phyloP scores from a whole-genome alignment of 2,888 invertebrate genomes.

The Drosophila melanosoma region DNA sequence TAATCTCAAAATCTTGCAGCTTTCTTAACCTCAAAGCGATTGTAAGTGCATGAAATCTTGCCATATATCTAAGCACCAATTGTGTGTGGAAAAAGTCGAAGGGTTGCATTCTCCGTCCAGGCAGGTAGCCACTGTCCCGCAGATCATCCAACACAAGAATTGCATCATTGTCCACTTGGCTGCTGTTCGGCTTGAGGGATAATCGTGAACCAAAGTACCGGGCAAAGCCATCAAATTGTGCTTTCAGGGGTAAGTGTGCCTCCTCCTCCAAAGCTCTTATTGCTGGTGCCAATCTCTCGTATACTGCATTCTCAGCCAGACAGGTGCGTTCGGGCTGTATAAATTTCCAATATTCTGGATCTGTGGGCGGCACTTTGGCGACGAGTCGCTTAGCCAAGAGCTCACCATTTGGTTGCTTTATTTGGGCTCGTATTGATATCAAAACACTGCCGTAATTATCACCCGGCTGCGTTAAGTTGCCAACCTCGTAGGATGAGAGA shows the following conservation, averaged over 20 bases:
- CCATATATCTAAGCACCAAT: slow-evolving; percentile 50
- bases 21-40: slow-evolving; percentile 49
- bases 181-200: slow-evolving; percentile 24
- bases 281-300: slow-evolving; percentile 54
- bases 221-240: slow-evolving; percentile 59
- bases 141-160: slow-evolving; percentile 64
- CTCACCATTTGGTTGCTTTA: slow-evolving; percentile 25
- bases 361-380: slow-evolving; percentile 62
- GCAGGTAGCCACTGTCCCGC: slow-evolving; percentile 22
- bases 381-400: slow-evolving; percentile 37
- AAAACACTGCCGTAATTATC: slow-evolving; percentile 67
- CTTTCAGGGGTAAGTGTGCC: slow-evolving; percentile 24
- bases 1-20: slow-evolving; percentile 35
- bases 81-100: slow-evolving; percentile 51
- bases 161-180: slow-evolving; percentile 58
- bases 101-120: slow-evolving; percentile 49
- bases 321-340: slow-evolving; percentile 67
- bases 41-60: slow-evolving; percentile 61
- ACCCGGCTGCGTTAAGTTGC: slow-evolving; percentile 59
- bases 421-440: slow-evolving; percentile 45
- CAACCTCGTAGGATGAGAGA: slow-evolving; percentile 31
- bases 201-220: slow-evolving; percentile 60
- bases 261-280: slow-evolving; percentile 42
- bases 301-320: slow-evolving; percentile 62
- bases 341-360: slow-evolving; percentile 62